phyloP scores from a whole-genome alignment of 2,797 vertebrate genomes.

The Nannoperca australis region DNA sequence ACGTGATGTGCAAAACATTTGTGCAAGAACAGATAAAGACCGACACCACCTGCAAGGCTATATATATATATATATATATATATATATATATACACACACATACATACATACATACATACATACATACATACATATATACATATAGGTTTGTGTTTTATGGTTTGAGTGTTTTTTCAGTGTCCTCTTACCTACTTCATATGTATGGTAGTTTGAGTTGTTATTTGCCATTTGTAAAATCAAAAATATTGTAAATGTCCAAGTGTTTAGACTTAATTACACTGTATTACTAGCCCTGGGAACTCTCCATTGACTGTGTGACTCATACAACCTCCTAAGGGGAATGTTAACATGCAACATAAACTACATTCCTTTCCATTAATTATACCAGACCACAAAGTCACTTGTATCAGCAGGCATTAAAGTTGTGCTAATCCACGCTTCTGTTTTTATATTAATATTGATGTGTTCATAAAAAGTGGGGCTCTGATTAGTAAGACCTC shows the following conservation, averaged over 20 bases:
- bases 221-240: background rate
- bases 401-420: conserved; percentile 78
- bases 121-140: too few species aligned
- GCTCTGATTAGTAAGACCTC: conserved; percentile 73
- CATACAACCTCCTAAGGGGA: conserved; percentile 40
- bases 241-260: background rate
- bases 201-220: background rate
- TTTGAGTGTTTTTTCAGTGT: background rate
- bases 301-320: conserved; percentile 43
- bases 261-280: conserved; percentile 57
- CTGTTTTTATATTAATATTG: conserved; percentile 82
- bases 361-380: conserved; percentile 71
- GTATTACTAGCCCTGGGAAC: conserved; percentile 19
- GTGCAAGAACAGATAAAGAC: background rate
- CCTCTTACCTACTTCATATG: background rate
- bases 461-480: conserved; percentile 78
- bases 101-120: too few species aligned
- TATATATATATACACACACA: too few species aligned
- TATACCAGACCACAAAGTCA: conserved; percentile 68
- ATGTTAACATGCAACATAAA: conserved; percentile 71
- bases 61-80: background rate
- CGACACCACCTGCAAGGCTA: background rate
- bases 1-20: background rate
- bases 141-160: background rate
- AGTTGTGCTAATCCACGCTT: conserved; percentile 73